Evolutionary conservation across 2,888 invertebrate species (phyloP).

Genomic region (Hololepta plana): DNA sequence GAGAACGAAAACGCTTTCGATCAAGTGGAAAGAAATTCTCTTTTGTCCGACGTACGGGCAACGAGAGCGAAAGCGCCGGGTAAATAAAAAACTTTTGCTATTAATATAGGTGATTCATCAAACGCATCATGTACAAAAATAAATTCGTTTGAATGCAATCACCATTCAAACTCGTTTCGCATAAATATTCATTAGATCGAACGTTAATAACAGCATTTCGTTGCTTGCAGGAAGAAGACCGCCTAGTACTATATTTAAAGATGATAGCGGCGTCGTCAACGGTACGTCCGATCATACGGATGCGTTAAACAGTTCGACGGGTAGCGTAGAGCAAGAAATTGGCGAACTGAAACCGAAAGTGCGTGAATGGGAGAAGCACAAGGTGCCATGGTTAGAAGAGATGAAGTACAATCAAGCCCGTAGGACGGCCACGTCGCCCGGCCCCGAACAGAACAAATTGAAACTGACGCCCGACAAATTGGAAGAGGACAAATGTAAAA

Average conservation of each 20-base stretch:
- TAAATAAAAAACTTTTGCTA: conserved; percentile 10
- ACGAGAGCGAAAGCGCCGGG: conserved; percentile 45
- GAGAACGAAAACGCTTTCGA: conserved; percentile 35
- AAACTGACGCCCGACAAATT: conserved; percentile 21
- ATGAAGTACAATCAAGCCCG: conserved; percentile 60
- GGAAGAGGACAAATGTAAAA: conserved; percentile 21
- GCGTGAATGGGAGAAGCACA: conserved; percentile 53
- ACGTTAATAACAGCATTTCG: no score
- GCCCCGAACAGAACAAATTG: conserved; percentile 16
- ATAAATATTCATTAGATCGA: no score
- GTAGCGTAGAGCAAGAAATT: no score
- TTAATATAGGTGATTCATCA: no score
- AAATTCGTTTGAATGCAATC: no score
- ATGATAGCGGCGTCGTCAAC: conserved; percentile 18
- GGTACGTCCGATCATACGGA: no score
- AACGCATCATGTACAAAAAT: no score
- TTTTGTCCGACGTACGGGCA: conserved; percentile 47
- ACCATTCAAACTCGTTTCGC: no score
- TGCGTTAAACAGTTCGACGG: no score
- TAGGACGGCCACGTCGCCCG: conserved; percentile 33
- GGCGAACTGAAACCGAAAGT: conserved; percentile 48
- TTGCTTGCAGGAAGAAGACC: conserved; percentile 42
- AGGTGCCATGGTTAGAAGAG: conserved; percentile 68
- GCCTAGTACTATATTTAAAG: conserved; percentile 32
- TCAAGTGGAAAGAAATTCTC: conserved; percentile 43